Base-by-base conservation (phyloP, 1,140 invertebrate genomes). In the Archivesica marissinica region DNA sequence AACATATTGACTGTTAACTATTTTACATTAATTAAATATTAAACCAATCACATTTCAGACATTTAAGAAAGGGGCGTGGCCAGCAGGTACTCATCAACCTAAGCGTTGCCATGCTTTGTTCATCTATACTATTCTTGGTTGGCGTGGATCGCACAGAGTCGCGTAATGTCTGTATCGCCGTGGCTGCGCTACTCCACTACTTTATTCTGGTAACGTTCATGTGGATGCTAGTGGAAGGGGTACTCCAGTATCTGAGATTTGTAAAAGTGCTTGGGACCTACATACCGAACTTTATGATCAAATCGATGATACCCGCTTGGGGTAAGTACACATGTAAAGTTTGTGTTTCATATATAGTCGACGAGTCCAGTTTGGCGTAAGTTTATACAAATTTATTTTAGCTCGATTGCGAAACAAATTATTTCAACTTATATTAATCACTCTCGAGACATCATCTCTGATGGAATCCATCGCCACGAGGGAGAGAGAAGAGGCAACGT, bases 151-250 rank as follows among this genome's bases (percentile, higher is more conserved):
- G 84, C 38, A 92, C 90, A 23, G 74, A 88, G n/a, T 82, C 54
- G 41, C 70, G 87, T 30, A 81, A 20, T 15, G 91, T 89, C 0
- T 94, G 94, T 84, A 84, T 93, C 3, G 85, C 80, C 9, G 90
- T 94, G 23, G 93, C 94, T 3, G 92, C 90, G 1, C 75, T 94
- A 20, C 88, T 94, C 17, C 94, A 95, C 80, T 95, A 94, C 86
- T 93, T 95, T 79, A 90, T 95, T 47, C 87, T 94, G n/a, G 93
- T 91, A 0, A 92, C 94, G 9, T 95, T 95, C 80, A 91, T 93
- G 75, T 95, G 94, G 94, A 94, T 95, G 94, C 85, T 94, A 33
- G 92, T 94, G 7, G 94, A 94, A 83, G 94, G 92, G 0, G 83
- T 94, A n/a, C 87, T 94, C 17, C 94, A 94, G 88, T 95, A 95